Evolutionary conservation across 2,113 vertebrate genomes (phyloP).

Genomic region (Scophthalmus maximus): DNA sequence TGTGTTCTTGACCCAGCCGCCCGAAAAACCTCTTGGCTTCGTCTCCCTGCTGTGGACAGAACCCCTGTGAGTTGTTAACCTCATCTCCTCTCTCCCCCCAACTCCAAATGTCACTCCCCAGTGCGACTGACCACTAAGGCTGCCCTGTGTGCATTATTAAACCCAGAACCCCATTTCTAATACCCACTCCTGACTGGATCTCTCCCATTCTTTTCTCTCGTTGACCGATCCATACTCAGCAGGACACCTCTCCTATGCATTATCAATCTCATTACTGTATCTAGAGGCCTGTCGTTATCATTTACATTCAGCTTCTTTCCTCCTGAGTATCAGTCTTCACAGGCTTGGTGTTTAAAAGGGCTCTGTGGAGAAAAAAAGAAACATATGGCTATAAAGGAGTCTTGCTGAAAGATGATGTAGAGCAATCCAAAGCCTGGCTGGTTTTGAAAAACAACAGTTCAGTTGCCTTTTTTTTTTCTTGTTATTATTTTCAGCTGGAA

Average conservation of each 20-base stretch:
- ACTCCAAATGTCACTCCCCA: conserved; percentile 68
- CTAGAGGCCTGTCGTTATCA: conserved; percentile 44
- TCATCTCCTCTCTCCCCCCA: conserved; percentile 32
- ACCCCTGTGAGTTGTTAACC: conserved; percentile 61
- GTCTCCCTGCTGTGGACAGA: conserved; percentile 50
- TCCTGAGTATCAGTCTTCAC: conserved; percentile 47
- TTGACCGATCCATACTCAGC: conserved; percentile 49
- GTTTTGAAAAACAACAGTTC: conserved; percentile 37
- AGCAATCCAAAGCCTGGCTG: conserved; percentile 37
- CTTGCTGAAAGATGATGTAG: conserved; percentile 43
- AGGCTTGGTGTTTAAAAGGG: conserved; percentile 40
- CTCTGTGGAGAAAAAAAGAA: conserved; percentile 37
- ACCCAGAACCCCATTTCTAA: conserved; percentile 50
- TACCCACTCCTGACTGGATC: conserved; percentile 7
- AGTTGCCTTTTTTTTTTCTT: conserved; percentile 21
- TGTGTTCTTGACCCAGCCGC: conserved; percentile 29
- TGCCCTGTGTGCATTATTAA: conserved; percentile 68
- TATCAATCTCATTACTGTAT: conserved; percentile 56
- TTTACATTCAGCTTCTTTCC: conserved; percentile 49
- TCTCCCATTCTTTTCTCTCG: conserved; percentile 12
- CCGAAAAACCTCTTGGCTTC: conserved; percentile 4
- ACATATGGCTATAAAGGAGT: conserved; percentile 44
- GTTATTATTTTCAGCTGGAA: conserved; percentile 30
- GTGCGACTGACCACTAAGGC: conserved; percentile 52
- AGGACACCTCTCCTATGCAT: conserved; percentile 39